Conservation (phyloP, 2,888 invertebrate genomes). For the Eledone cirrhosa region DNA sequence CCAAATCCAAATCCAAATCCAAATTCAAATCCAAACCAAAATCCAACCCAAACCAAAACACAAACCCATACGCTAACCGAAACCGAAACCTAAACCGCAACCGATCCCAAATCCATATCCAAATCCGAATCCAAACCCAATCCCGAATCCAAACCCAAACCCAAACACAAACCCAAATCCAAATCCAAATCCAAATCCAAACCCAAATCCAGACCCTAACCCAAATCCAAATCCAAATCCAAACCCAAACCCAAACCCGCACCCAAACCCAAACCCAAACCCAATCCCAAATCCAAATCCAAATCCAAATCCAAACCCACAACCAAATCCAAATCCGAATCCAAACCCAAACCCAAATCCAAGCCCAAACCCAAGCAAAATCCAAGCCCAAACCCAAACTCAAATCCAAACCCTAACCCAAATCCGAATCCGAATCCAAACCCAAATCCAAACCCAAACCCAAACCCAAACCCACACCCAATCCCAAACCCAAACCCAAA, state of each 20-base stretch:
- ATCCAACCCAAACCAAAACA: no score
- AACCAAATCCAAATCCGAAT: not conserved
- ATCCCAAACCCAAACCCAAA: not conserved
- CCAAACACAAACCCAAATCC: no score
- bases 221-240: not conserved
- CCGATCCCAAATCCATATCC: no score
- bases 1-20: no score
- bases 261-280: not conserved
- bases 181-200: no score
- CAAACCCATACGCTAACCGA: no score
- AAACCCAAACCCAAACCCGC: not conserved
- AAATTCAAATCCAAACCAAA: no score
- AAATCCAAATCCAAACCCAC: not conserved
- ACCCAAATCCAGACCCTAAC: not conserved
- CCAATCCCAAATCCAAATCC: not conserved
- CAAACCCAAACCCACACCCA: not conserved
- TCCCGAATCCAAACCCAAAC: no score
- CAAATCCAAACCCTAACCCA: not conserved
- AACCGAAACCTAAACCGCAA: no score
- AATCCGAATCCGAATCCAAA: not conserved
- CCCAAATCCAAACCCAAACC: not conserved
- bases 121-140: no score
- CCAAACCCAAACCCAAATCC: not conserved
- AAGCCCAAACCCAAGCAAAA: not conserved
- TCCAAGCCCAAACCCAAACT: not conserved